phyloP scores from a whole-genome alignment of 2,797 vertebrate species.

The Knipowitschia caucasica region DNA sequence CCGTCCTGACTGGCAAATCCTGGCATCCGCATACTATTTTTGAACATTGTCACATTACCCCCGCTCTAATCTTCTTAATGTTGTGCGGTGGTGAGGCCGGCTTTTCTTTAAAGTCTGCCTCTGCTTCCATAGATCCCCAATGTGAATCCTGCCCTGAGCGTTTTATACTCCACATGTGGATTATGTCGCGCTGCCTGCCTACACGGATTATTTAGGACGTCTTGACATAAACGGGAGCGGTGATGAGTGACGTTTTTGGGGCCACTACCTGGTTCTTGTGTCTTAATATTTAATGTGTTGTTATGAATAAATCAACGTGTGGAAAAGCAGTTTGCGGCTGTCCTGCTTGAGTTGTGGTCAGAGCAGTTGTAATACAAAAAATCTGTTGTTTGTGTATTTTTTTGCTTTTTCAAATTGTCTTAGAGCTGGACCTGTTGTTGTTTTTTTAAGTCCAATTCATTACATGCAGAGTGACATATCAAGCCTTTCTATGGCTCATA shows the following conservation, averaged over 20 bases:
- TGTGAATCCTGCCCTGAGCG: conserved; percentile 9
- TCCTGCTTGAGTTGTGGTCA: conserved; percentile 32
- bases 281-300: conserved; percentile 57
- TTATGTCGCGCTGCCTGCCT: background rate
- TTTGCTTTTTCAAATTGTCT: too few relatives aligned
- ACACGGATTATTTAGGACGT: conserved; percentile 14
- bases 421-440: too few relatives aligned
- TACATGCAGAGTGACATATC: too few relatives aligned
- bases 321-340: conserved; percentile 17
- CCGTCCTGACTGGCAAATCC: conserved; percentile 38
- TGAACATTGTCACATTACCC: conserved; percentile 50
- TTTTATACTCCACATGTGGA: conserved; percentile 6
- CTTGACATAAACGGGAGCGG: conserved; percentile 23
- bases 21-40: conserved; percentile 54
- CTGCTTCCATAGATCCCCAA: conserved; percentile 20
- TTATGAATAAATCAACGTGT: conserved; percentile 64
- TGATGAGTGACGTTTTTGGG: conserved; percentile 17
- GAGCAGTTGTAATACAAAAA: conserved; percentile 26
- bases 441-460: too few relatives aligned
- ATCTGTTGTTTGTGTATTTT: too few relatives aligned
- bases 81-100: conserved; percentile 36
- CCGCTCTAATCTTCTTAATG: conserved; percentile 57
- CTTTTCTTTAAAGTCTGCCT: conserved; percentile 31
- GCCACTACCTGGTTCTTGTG: conserved; percentile 27
- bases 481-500: too few relatives aligned